Base-by-base conservation (phyloP, 2,888 invertebrate genomes). In the Linnaemya tessellans region DNA sequence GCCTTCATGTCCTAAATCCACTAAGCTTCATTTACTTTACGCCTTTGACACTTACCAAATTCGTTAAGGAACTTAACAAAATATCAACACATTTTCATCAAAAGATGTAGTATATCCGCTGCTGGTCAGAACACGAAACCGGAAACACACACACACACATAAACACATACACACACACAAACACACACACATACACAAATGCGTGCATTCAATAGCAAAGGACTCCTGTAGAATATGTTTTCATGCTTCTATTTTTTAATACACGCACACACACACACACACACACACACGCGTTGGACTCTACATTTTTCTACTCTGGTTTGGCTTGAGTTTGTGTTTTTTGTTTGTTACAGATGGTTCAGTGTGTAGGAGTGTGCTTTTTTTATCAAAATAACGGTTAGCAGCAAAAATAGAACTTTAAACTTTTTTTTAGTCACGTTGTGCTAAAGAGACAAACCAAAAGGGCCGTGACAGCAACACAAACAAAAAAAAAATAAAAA, bases 31-130 rank as follows among this genome's bases (percentile, higher is more conserved):
- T 22, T 43, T 62, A 30, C n/a, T 81, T 75, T 46, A 75, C 43
- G 68, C 68, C 38, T 62, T 70, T 64, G 51, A 51, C 54, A 68
- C 54, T 43, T 20, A 64, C 20, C 20, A 62, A 79, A 75, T 75
- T 54, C 41, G 68, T 58, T 74, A 51, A 43, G 54, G 54, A 51
- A 62, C 68, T 30, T 41, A 60, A 74, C 51, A 15, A 43, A 67
- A 58, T 51, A 62, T 68, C 41, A 80, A 67, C 60, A 80, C 51
- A n/a, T 51, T 68, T 79, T 62, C 10, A 67, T 15, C 49, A 51
- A n/a, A n/a, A 41, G 46, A 67, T 80, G 30, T 46, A 41, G 41
- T 46, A 51, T 64, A 64, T 74, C 74, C 51, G 74, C 62, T 74
- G 22, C 56, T 38, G 49, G 68, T 49, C 65, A 56, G 25, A 46